phyloP scores from a whole-genome alignment of 1,140 invertebrate species.

The Microplitis mediator region DNA sequence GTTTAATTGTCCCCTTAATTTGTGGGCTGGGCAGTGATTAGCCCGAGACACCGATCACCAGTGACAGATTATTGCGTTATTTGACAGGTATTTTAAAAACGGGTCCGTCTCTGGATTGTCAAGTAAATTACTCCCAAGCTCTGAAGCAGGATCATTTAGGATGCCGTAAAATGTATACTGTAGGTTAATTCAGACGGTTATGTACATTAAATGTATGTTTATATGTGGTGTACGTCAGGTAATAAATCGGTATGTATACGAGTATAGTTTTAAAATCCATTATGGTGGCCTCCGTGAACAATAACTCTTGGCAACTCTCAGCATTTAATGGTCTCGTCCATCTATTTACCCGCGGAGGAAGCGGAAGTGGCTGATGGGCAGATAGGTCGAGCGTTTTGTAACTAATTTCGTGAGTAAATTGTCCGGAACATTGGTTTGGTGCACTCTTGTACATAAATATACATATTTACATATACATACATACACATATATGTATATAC shows the following conservation, averaged over 20 bases:
- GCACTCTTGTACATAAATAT: slow-evolving; percentile 28
- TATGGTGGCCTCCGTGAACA: slow-evolving; percentile 56
- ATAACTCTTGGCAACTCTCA: slow-evolving; percentile 56
- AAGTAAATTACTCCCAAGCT: too few relatives aligned
- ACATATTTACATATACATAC: too few relatives aligned
- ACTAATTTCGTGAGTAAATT: slow-evolving; percentile 63
- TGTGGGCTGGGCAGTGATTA: too few relatives aligned
- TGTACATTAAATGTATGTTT: neutral
- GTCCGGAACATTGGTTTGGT: slow-evolving; percentile 62
- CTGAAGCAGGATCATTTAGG: too few relatives aligned
- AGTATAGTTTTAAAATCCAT: slow-evolving; percentile 45
- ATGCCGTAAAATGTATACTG: too few relatives aligned
- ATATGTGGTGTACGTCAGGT: neutral
- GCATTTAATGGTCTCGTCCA: slow-evolving; percentile 43
- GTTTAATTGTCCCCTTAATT: too few relatives aligned
- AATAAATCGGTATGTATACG: slow-evolving; percentile 27
- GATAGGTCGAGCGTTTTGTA: slow-evolving; percentile 61
- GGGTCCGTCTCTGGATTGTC: too few relatives aligned
- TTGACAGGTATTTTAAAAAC: too few relatives aligned
- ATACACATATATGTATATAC: too few relatives aligned
- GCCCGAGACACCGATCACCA: too few relatives aligned
- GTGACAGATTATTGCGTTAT: too few relatives aligned
- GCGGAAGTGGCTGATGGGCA: slow-evolving; percentile 63
- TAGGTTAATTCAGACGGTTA: too few relatives aligned
- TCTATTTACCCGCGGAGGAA: slow-evolving; percentile 60